These are phyloP conservation scores for Dermolepida albohirtum DNA, from an alignment of 2,888 invertebrate genomes.

Conservation along the genomic window DNA sequence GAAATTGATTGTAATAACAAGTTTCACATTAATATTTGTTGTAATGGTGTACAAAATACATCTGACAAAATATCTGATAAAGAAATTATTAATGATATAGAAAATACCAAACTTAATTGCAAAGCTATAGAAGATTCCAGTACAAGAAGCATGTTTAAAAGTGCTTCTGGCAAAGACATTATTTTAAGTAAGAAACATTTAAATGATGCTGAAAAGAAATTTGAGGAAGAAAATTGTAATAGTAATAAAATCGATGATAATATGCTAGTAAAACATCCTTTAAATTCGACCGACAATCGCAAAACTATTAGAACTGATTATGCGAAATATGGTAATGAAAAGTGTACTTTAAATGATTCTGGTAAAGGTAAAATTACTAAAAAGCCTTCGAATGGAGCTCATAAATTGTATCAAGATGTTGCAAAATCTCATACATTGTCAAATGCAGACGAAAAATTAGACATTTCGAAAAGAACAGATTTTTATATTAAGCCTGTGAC, in stretches of 20 bases:
- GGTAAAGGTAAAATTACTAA: conserved; percentile 29
- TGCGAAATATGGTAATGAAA: background rate
- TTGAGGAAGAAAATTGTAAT: background rate
- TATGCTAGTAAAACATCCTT: background rate
- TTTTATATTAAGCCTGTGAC: background rate
- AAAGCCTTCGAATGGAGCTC: conserved; percentile 33
- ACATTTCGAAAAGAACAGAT: conserved; percentile 7
- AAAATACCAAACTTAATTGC: conserved; percentile 12
- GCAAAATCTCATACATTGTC: conserved; percentile 22
- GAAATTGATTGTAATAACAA: conserved; percentile 43
- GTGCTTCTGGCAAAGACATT: conserved; percentile 15
- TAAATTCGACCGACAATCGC: no score
- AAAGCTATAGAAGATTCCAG: conserved; percentile 17
- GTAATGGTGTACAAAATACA: conserved; percentile 24
- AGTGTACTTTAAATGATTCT: background rate
- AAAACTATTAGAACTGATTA: background rate
- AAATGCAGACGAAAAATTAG: background rate
- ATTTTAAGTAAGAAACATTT: background rate
- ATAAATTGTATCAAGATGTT: conserved; percentile 35
- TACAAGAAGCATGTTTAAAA: conserved; percentile 21
- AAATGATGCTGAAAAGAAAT: conserved; percentile 13
- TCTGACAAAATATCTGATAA: conserved; percentile 8
- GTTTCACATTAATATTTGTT: conserved; percentile 42
- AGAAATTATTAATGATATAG: conserved; percentile 4
- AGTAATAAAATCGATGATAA: background rate